Conservation (phyloP, 2,888 invertebrate species). For the Phyto melanocephala region DNA sequence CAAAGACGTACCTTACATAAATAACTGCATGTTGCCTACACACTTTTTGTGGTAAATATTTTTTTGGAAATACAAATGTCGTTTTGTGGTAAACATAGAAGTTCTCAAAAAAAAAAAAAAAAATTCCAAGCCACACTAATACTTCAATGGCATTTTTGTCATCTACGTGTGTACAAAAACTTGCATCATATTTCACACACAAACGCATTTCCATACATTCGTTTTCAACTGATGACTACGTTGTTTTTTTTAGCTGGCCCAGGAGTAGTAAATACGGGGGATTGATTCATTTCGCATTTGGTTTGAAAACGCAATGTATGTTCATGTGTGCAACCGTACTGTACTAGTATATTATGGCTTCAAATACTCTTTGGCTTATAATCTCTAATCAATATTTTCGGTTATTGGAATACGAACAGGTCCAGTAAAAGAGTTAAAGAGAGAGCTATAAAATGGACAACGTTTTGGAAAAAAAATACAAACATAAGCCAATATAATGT, state of each 20-base stretch:
- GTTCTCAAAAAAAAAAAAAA: not conserved
- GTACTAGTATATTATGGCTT: conserved; percentile 6
- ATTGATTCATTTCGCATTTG: conserved; percentile 10
- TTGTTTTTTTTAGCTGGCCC: not conserved
- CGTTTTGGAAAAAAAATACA: not conserved
- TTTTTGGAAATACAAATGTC: conserved; percentile 49
- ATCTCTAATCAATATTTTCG: conserved; percentile 73
- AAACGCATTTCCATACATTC: not conserved
- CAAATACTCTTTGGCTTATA: conserved; percentile 62
- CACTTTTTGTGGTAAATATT: not conserved
- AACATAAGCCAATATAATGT: not conserved
- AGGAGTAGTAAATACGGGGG: not conserved
- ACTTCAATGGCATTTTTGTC: conserved; percentile 28
- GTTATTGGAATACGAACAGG: conserved; percentile 69
- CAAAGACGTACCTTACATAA: not conserved
- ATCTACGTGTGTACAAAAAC: not conserved
- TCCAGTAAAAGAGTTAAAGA: not conserved
- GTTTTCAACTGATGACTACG: not conserved
- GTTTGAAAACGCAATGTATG: conserved; percentile 42
- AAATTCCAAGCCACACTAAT: conserved; percentile 30
- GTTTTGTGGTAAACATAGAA: conserved; percentile 48
- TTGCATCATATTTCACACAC: not conserved
- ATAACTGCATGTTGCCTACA: conserved; percentile 27
- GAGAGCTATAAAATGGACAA: too few species aligned
- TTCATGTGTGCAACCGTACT: not conserved